Percentiles rank a stretch among this genome's conserved stretches.
Conservation (phyloP, 2,888 invertebrate genomes). For the Corythucha ciliata region DNA sequence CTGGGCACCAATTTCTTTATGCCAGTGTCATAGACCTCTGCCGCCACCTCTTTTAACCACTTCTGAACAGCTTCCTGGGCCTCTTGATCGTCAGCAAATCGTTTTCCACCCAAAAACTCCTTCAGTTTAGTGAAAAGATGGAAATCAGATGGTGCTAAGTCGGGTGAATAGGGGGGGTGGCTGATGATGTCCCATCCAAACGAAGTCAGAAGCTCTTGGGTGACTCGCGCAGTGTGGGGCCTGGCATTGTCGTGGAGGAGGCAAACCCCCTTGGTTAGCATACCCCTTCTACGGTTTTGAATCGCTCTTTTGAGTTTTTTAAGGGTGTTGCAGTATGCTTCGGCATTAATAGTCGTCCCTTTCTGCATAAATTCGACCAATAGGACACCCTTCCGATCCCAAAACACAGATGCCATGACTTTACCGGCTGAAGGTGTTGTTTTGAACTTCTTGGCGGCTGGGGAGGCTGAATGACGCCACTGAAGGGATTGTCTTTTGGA, state of each 20-base stretch:
- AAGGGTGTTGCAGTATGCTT: slow-evolving; percentile 11
- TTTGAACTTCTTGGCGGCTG: slow-evolving; percentile 26
- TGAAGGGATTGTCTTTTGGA: slow-evolving; percentile 26
- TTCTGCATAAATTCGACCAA: slow-evolving; percentile 25
- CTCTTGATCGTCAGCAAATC: slow-evolving; percentile 15
- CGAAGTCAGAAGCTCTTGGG: slow-evolving; percentile 13
- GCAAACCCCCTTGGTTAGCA: slow-evolving; percentile 25
- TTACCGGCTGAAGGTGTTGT: slow-evolving; percentile 28
- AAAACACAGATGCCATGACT: slow-evolving; percentile 35
- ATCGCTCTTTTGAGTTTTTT: slow-evolving; percentile 25
- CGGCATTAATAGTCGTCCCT: slow-evolving; percentile 12
- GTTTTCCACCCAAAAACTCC: slow-evolving; percentile 16
- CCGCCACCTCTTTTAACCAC: neutral
- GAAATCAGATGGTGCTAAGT: slow-evolving; percentile 20
- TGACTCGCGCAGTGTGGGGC: slow-evolving; percentile 25
- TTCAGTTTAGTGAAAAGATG: slow-evolving; percentile 20
- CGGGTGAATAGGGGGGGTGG: slow-evolving; percentile 21
- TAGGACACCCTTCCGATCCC: slow-evolving; percentile 32
- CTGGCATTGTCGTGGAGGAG: slow-evolving; percentile 32
- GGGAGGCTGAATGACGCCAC: slow-evolving; percentile 26
- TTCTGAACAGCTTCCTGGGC: slow-evolving; percentile 7
- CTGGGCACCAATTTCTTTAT: too few relatives aligned
- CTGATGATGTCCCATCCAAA: slow-evolving; percentile 29
- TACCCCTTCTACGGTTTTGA: slow-evolving; percentile 29
- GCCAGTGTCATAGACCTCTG: too few relatives aligned